Base-by-base conservation (phyloP, 2,113 vertebrate species). In the Dermatemys mawii region DNA sequence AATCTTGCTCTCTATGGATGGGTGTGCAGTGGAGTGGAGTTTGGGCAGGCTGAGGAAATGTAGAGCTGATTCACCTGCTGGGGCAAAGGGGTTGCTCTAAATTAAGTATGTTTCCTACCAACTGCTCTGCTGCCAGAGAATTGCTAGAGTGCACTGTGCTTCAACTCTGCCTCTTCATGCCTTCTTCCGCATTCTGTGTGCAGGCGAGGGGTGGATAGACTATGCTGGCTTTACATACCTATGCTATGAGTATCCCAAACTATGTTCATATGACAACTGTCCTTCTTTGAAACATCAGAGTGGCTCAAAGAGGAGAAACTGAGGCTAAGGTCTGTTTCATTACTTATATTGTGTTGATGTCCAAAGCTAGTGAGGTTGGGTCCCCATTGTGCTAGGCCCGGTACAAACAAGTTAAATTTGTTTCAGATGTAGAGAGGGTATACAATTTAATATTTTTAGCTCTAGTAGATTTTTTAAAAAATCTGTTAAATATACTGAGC, bases 191-290 rank as follows among this genome's bases (percentile, higher is more conserved):
- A 44, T 44, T 75, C 41, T 2, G 26, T 0, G 2, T 1, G 11
- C 32, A 88, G 70, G 10, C 35, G 51, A 79, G 48, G 11, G 6
- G 44, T 29, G 46, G 51, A 38, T 41, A 8, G 3, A 14, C 60
- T n/a, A 21, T n/a, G 17, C 35, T 67, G 63, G 16, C 17, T 67
- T 67, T 67, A n/a, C 63, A n/a, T 17, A 19, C 17, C 63, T 57
- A 8, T 2, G 7, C 16, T 0, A 0, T 41, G 57, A 11, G n/a
- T 78, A 80, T 35, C 2, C 21, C 12, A 80, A 75, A 6, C 32
- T 82, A 14, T 84, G 82, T 80, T 53, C 76, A 38, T 38, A 38
- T 51, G 24, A 83, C 89, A 85, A 3, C 1, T 6, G 6, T 53
- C 90, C 3, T 41, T n/a, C 19, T 73, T 38, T 50, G 16, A 27